Evolutionary conservation across 2,113 vertebrate genomes (phyloP), one percentile per base, ranked within the genome.

Genomic region (Platycercus adscitus): DNA sequence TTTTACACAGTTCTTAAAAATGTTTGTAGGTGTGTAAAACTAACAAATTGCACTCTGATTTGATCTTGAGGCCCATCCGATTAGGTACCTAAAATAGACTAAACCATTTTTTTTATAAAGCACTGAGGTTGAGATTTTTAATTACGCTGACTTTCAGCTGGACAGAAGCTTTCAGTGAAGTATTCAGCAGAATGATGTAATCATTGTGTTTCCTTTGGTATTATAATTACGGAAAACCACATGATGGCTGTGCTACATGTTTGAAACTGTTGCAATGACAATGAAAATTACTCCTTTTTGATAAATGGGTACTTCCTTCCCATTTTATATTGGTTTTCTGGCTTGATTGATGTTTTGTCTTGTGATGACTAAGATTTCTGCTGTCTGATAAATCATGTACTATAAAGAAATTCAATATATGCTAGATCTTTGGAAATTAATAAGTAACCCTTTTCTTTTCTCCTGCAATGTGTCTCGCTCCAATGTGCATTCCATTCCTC

Each of bases 401-500:
- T 98, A 37, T 96, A 95, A 97, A 91, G 93, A 87, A 93, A 91
- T 97, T 96, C 81, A 88, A 65, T 94, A 73, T 95, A 71, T 96
- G 17, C 88, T 96, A 93, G 83, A 85, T 90, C 92, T 96, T 93
- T 97, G 92, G 65, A 96, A 97, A 97, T 96, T 95, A 97, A 97
- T 95, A 92, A 97, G 88, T 97, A 96, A 97, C 95, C 91, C 96
- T 91, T 97, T 95, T 98, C 96, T 98, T 98, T 81, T 98, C 93
- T 97, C 89, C 86, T 95, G 92, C 96, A 89, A 91, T 95, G 90
- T 98, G 95, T 97, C 95, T 98, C 60, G 92, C 97, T 98, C 95
- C 97, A 97, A 82, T 97, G 84, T 96, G 86, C 96, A 96, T 97
- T 98, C 97, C 97, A 97, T 98, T 98, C 96, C 96, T 98, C 95